Percentiles rank a stretch among this genome's conserved stretches.
Conservation (phyloP, 2,888 invertebrate genomes). For the Steinernema scapterisci region DNA sequence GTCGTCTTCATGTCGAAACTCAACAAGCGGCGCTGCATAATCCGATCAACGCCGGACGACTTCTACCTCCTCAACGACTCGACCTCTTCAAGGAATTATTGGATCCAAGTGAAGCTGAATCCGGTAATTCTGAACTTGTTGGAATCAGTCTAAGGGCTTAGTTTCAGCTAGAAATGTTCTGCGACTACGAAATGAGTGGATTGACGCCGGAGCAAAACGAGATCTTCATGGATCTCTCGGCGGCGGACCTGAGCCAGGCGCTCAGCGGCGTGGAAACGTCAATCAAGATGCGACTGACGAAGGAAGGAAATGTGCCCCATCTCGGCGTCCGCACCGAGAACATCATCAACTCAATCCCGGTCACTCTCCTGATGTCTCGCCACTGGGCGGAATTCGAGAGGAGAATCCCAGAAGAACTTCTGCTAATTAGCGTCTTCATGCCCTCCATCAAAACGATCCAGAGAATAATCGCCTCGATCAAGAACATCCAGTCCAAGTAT, state of each 20-base stretch:
- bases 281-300: conserved; percentile 16
- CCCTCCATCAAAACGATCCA: neutral
- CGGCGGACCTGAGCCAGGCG: conserved; percentile 10
- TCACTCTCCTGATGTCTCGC: neutral
- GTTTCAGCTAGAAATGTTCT: neutral
- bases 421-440: neutral
- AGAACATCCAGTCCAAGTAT: neutral
- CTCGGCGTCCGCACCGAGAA: conserved; percentile 4
- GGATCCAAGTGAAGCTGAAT: conserved; percentile 13
- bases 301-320: conserved; percentile 5
- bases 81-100: neutral
- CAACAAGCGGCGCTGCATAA: conserved; percentile 15
- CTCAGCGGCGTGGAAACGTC: conserved; percentile 6
- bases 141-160: neutral
- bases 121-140: neutral
- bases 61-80: conserved; percentile 22
- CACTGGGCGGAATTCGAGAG: conserved; percentile 8
- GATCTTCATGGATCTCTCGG: conserved; percentile 24
- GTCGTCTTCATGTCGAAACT: conserved; percentile 1
- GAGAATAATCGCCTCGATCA: neutral
- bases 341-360: conserved; percentile 16
- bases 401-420: neutral
- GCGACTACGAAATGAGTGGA: conserved; percentile 3
- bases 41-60: neutral
- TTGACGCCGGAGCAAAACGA: neutral